phyloP scores from a whole-genome alignment of 2,888 invertebrate genomes.

The Elmis aenea region DNA sequence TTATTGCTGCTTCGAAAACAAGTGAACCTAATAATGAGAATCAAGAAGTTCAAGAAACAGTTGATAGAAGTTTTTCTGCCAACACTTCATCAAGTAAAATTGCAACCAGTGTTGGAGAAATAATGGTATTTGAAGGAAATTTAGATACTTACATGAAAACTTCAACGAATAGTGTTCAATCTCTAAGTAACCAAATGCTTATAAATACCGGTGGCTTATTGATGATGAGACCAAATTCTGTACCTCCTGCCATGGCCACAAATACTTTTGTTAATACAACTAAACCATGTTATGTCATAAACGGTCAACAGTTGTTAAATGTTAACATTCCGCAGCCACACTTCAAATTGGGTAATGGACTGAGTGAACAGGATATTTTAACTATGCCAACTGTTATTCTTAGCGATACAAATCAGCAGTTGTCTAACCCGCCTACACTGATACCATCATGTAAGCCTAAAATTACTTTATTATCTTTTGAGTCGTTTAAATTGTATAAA shows the following conservation, averaged over 20 bases:
- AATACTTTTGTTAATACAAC: conserved; percentile 10
- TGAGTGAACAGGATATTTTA: conserved; percentile 38
- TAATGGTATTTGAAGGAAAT: background rate
- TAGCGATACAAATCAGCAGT: conserved; percentile 11
- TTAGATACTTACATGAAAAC: background rate
- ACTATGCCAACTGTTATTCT: conserved; percentile 41
- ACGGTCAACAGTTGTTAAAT: conserved; percentile 20
- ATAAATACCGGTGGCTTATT: conserved; percentile 23
- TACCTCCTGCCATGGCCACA: conserved; percentile 6
- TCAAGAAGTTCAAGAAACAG: no score
- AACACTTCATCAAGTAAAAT: no score
- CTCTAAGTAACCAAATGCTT: conserved; percentile 14
- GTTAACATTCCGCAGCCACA: conserved; percentile 17
- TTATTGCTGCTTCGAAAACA: no score
- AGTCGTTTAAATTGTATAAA: no score
- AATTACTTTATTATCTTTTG: no score
- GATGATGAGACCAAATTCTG: conserved; percentile 21
- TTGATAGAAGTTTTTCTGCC: no score
- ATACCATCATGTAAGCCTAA: no score
- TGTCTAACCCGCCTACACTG: conserved; percentile 5
- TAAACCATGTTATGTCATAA: conserved; percentile 23
- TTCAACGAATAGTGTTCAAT: conserved; percentile 8
- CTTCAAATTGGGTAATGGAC: conserved; percentile 15
- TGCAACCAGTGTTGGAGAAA: background rate
- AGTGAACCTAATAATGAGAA: no score